phyloP scores from a whole-genome alignment of 2,888 invertebrate genomes.

The Ferdinandea cuprea region DNA sequence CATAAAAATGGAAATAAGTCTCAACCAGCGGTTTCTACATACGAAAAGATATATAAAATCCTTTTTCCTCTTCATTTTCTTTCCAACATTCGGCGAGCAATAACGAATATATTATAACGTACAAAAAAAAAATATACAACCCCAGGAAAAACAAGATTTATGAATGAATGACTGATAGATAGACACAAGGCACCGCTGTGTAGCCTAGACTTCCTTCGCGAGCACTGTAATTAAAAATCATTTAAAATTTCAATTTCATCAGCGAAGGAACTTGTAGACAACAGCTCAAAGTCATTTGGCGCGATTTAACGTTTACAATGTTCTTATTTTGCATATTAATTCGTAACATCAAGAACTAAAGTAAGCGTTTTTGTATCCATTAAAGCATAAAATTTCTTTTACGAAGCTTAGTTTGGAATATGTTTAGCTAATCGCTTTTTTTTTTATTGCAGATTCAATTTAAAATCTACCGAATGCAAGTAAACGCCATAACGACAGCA shows the following conservation, averaged over 20 bases:
- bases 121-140: constrained; percentile 8
- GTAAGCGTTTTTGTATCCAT: too few species aligned
- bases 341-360: background rate
- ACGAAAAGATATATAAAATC: background rate
- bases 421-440: too few species aligned
- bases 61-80: background rate
- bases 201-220: too few species aligned
- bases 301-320: background rate
- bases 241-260: constrained; percentile 39
- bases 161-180: constrained; percentile 25
- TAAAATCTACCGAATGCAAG: constrained; percentile 74
- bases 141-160: constrained; percentile 29
- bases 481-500: constrained; percentile 62
- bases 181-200: background rate
- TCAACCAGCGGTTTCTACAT: background rate
- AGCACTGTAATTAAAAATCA: constrained; percentile 32
- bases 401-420: too few species aligned
- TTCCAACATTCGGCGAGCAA: constrained; percentile 19
- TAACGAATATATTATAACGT: constrained; percentile 24
- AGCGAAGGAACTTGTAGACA: background rate
- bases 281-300: background rate
- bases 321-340: background rate
- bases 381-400: too few species aligned
- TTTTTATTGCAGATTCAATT: constrained; percentile 76
- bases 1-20: constrained; percentile 66